Conservation (phyloP, 2,797 vertebrate genomes). For the Pseudotriccus pelzelni region DNA sequence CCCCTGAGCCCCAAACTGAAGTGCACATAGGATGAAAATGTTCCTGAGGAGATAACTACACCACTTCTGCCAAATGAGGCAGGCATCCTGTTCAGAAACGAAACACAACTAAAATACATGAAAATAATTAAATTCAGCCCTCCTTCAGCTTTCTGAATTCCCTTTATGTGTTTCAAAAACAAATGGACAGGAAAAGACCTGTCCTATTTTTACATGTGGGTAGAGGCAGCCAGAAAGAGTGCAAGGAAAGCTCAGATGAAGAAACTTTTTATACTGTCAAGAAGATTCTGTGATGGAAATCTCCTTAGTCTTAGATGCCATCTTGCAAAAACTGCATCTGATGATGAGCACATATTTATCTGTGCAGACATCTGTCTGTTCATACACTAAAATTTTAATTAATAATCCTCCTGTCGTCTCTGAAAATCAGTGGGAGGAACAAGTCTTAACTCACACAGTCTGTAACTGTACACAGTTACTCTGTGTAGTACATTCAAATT, state of each 20-base stretch:
- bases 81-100: not conserved
- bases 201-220: not conserved
- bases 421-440: not conserved
- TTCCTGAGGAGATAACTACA: not conserved
- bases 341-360: not conserved
- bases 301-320: not conserved
- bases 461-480: not conserved
- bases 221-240: not conserved
- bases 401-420: not conserved
- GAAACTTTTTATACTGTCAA: not conserved
- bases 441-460: not conserved
- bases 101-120: not conserved
- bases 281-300: not conserved
- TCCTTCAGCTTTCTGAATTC: not conserved
- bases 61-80: not conserved
- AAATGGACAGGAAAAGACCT: not conserved
- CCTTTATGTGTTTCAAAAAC: not conserved
- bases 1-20: not conserved
- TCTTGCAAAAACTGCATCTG: not conserved
- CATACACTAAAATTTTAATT: not conserved
- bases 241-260: not conserved
- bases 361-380: not conserved
- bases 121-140: not conserved
- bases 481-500: not conserved
- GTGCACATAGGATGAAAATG: not conserved